Evolutionary conservation across 1,140 invertebrate genomes (phyloP), one percentile per base, ranked within the genome.

Genomic region (Drosophila mauritiana): DNA sequence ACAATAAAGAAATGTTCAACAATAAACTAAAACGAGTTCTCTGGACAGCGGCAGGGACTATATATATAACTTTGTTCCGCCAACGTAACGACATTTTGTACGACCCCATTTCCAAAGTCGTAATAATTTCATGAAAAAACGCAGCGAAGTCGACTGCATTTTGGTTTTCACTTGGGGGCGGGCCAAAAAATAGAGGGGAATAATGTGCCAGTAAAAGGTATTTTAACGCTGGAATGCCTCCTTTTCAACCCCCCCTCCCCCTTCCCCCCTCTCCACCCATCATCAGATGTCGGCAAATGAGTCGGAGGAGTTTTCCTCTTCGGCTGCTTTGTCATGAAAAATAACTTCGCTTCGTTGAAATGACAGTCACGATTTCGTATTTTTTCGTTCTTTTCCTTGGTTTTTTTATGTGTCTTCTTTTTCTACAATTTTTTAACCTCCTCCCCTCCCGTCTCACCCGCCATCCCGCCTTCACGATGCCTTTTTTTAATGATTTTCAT

Each of bases 61-160:
- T 45, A 27, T 27, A 31, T 31, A 68, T 45, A 69, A 54, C 42
- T 63, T 61, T 72, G 62, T 77, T 68, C 61, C 64, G 76, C 57
- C 59, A 70, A 73, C 73, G 76, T 88, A 88, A 88, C 79, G 83
- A 89, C 75, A 88, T 86, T 88, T 86, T 74, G 82, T 88, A 88
- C 79, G 79, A 86, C 78, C 80, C 76, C 76, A 88, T 80, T 89
- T 83, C 64, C 67, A 83, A 89, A 88, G 76, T 89, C 84, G 83
- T 88, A 88, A 88, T 88, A 89, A 89, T 88, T 88, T 88, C 84
- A 88, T 89, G 63, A 89, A 80, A 80, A 89, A 88, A 89, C 84
- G 80, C 84, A 83, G 82, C 83, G 37, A 76, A 58, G 65, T 37
- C 64, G 65, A 49, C 81, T 45, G 81, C 61, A 85, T 69, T 88